Evolutionary conservation across 2,888 invertebrate genomes (phyloP).

Genomic region (Enchytraeus crypticus): DNA sequence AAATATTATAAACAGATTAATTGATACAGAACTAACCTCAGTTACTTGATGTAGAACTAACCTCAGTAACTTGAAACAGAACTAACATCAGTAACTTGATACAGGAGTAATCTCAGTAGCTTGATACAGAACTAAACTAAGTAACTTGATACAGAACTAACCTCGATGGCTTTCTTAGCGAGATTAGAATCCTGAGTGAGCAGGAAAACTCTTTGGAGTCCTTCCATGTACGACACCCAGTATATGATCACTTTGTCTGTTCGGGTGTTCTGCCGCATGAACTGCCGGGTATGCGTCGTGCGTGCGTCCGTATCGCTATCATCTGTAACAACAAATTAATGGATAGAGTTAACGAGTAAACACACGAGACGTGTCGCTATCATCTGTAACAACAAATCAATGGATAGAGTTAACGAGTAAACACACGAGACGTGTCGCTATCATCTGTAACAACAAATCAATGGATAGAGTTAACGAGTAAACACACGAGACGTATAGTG

Average conservation of each 20-base stretch:
- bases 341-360: too few species aligned
- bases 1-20: background rate
- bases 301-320: slow-evolving; percentile 42
- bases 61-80: slow-evolving; percentile 52
- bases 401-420: too few species aligned
- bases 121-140: background rate
- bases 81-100: background rate
- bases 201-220: slow-evolving; percentile 64
- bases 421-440: slow-evolving; percentile 42
- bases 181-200: slow-evolving; percentile 67
- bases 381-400: slow-evolving; percentile 36
- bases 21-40: background rate
- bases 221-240: slow-evolving; percentile 71
- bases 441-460: slow-evolving; percentile 38
- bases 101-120: slow-evolving; percentile 49
- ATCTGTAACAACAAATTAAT: slow-evolving; percentile 34
- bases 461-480: too few species aligned
- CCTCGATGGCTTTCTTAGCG: slow-evolving; percentile 56
- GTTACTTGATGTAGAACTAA: slow-evolving; percentile 18
- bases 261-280: slow-evolving; percentile 52
- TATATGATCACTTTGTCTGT: slow-evolving; percentile 69
- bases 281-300: background rate
- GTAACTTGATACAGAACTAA: slow-evolving; percentile 18
- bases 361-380: slow-evolving; percentile 44
- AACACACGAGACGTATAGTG: too few species aligned